Conservation (phyloP, 2,113 vertebrate genomes). For the Scartelaos histophorus region DNA sequence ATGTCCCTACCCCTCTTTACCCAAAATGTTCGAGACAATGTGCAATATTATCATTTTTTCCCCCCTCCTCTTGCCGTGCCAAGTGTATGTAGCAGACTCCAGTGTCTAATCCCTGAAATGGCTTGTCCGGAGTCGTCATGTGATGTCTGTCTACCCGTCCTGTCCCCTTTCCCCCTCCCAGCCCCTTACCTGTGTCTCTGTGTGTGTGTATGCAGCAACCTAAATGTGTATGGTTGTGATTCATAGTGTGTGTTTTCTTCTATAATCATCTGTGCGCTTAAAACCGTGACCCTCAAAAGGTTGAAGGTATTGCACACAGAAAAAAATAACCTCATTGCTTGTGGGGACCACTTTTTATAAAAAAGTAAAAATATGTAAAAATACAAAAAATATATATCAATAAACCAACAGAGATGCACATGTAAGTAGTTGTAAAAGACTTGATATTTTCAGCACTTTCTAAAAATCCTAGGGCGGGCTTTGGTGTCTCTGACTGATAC, state of each 20-base stretch:
- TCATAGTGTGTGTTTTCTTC: constrained; percentile 42
- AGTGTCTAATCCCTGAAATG: constrained; percentile 30
- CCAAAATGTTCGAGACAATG: constrained; percentile 49
- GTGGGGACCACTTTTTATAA: constrained; percentile 80
- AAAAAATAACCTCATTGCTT: constrained; percentile 72
- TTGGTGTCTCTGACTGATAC: constrained; percentile 55
- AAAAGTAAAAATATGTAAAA: constrained; percentile 16
- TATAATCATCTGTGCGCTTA: constrained; percentile 62
- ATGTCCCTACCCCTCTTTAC: constrained; percentile 25
- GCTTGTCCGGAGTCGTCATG: constrained; percentile 26
- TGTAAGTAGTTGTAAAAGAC: constrained; percentile 75
- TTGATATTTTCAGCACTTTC: constrained; percentile 84
- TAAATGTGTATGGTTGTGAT: constrained; percentile 13
- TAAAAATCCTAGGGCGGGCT: constrained; percentile 64
- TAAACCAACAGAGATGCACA: constrained; percentile 77
- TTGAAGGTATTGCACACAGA: constrained; percentile 63
- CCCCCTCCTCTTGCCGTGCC: constrained; percentile 52
- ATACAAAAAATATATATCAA: constrained; percentile 20
- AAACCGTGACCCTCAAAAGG: constrained; percentile 74
- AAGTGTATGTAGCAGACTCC: constrained; percentile 66
- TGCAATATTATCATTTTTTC: constrained; percentile 64
- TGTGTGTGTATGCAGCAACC: constrained; percentile 22
- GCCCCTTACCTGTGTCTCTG: constrained; percentile 50
- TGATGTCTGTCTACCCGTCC: constrained; percentile 19
- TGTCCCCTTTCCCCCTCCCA: constrained; percentile 31